Base-by-base conservation (phyloP, 2,797 vertebrate genomes). In the Mastacembelus armatus region DNA sequence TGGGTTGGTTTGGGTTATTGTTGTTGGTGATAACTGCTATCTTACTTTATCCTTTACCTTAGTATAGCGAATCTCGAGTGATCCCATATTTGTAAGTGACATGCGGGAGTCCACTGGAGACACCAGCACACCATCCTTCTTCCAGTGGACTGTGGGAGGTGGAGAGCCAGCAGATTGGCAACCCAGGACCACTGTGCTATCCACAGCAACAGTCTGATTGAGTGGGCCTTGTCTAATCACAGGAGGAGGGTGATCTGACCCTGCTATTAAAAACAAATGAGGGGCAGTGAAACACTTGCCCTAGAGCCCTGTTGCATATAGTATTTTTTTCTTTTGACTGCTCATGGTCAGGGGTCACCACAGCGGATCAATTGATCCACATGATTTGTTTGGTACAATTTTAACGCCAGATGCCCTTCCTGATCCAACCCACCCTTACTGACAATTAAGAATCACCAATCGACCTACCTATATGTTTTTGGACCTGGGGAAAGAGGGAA, bases 121-220 rank as follows among this genome's bases (percentile, higher is more conserved):
- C 70, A 98, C 42, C 2, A 93, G 84, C 10, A 78, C 74, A 2
- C 96, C 95, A 26, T 98, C 96, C 66, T 95, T 99, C 74, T 92
- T 96, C 97, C 97, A 99, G 60, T 96, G 94, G 77, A 98, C 87
- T 1, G 92, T 92, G 54, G 95, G 96, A 67, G 88, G 79, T 19
- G 96, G 93, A 38, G 88, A 86, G 48, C 96, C 96, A 0, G 91
- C 90, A 35, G 95, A 94, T 71, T 95, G 77, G 60, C 97, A 99
- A 56, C 81, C 92, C 66, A 99, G 90, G 1, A 92, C 79, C 51
- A 96, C 93, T 6, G 94, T 97, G 58, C 96, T 94, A 83, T 98
- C 97, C 56, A 97, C 96, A 30, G 95, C 93, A 33, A 96, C 95
- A 0, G 96, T 98, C 86, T 98, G 97, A 83, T 99, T 98, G 79